phyloP scores from a whole-genome alignment of 2,797 vertebrate species.

The Sebastes taczanowskii region DNA sequence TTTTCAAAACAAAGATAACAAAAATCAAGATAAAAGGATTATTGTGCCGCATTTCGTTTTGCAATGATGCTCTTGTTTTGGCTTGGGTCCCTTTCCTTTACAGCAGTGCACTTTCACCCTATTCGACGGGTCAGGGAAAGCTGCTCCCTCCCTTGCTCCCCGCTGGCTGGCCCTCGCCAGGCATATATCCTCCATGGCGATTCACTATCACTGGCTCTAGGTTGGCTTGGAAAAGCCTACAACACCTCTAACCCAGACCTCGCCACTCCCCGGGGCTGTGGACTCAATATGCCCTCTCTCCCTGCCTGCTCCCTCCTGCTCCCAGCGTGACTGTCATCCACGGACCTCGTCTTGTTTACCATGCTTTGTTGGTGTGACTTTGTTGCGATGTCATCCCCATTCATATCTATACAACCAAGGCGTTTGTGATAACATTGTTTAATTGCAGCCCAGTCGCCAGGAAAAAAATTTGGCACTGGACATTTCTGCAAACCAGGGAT shows the following conservation, averaged over 20 bases:
- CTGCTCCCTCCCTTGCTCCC: not conserved
- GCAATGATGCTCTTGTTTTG: not conserved
- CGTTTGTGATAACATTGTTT: not conserved
- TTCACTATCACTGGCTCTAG: not conserved
- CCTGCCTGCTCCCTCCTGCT: too few species aligned
- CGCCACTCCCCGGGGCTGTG: too few species aligned
- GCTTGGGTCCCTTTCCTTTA: not conserved
- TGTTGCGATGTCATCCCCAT: not conserved
- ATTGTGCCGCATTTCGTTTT: not conserved
- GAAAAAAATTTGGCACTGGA: too few species aligned
- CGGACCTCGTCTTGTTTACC: not conserved
- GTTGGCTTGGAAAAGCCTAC: not conserved
- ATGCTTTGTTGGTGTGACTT: not conserved
- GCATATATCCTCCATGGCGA: not conserved
- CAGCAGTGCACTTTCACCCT: too few species aligned
- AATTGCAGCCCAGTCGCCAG: too few species aligned
- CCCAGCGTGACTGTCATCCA: too few species aligned
- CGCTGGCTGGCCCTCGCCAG: not conserved
- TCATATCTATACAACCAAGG: not conserved
- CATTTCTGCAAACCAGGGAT: too few species aligned
- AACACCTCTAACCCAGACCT: not conserved
- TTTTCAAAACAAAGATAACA: not conserved
- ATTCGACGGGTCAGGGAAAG: not conserved
- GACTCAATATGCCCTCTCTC: too few species aligned
- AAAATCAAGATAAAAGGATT: not conserved